A percentile compares a stretch with the other conserved stretches of the same genome.
Evolutionary conservation across 2,113 vertebrate species (phyloP).

Genomic region (Columba livia): DNA sequence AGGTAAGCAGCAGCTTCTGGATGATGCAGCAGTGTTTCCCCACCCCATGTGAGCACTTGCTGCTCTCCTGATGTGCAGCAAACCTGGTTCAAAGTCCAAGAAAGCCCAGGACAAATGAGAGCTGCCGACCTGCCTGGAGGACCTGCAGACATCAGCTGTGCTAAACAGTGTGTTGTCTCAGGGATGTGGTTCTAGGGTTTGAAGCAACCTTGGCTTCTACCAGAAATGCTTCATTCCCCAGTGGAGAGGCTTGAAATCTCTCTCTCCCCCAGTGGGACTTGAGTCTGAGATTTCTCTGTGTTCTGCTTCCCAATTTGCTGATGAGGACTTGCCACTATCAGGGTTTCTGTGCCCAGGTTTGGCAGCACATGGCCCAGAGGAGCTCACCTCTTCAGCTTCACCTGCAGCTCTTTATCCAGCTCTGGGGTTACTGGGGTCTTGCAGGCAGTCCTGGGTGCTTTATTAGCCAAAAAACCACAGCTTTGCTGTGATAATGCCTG

Average conservation of each 20-base stretch:
- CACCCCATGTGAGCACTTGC: background rate
- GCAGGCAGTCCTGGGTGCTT: background rate
- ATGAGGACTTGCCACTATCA: background rate
- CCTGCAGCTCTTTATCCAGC: background rate
- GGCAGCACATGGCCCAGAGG: background rate
- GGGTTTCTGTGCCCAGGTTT: background rate
- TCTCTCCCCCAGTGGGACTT: fast-evolving
- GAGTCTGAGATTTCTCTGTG: background rate
- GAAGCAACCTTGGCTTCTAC: background rate
- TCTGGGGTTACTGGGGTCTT: background rate
- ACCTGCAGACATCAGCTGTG: background rate
- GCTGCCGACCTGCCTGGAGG: background rate
- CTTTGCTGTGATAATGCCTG: background rate
- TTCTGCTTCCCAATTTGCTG: background rate
- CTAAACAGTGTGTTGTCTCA: background rate
- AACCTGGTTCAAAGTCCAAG: background rate
- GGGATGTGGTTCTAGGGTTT: background rate
- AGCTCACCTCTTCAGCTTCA: background rate
- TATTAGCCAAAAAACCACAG: background rate
- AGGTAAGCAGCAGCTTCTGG: background rate
- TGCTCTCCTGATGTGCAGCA: background rate
- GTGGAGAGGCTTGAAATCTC: too few species aligned
- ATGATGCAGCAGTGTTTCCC: background rate
- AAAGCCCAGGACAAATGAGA: background rate
- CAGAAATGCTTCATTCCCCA: background rate